phyloP scores from a whole-genome alignment of 2,797 vertebrate species.

The Rhinichthys osculus region DNA sequence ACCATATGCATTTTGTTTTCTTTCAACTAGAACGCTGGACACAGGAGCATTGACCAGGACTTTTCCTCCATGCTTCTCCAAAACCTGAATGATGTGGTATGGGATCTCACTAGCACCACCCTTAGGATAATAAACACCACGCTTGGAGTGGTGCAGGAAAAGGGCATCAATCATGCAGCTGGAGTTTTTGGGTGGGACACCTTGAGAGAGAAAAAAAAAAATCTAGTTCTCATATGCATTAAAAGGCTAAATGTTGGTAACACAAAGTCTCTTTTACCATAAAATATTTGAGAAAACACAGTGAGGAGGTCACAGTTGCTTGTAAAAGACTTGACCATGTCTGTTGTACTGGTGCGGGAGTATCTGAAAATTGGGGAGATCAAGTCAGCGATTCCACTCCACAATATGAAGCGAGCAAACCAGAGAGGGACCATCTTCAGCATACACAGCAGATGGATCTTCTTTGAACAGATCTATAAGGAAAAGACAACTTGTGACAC shows the following conservation, averaged over 20 bases:
- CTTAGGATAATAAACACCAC: slow-evolving; percentile 42
- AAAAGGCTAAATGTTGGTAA: not conserved
- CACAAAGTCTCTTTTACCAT: rapidly evolving
- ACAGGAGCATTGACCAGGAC: slow-evolving; percentile 40
- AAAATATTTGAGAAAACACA: slow-evolving; percentile 1
- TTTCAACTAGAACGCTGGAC: slow-evolving; percentile 8
- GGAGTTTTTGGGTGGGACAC: slow-evolving; percentile 25
- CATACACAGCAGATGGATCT: slow-evolving; percentile 41
- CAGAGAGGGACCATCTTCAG: slow-evolving; percentile 22
- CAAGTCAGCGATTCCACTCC: slow-evolving; percentile 37
- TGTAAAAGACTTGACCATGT: slow-evolving; percentile 4
- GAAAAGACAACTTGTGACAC: not conserved
- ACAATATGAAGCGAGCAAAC: slow-evolving; percentile 25
- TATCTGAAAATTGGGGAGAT: slow-evolving; percentile 45
- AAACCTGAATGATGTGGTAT: slow-evolving; percentile 34
- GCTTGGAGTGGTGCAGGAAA: slow-evolving; percentile 42
- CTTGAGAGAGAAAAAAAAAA: not conserved
- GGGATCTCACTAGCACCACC: slow-evolving; percentile 41
- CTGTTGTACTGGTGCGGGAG: slow-evolving; percentile 16
- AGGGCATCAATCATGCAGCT: slow-evolving; percentile 41
- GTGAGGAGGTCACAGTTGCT: slow-evolving; percentile 37
- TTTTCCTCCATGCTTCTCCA: slow-evolving; percentile 38
- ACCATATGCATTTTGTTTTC: slow-evolving; percentile 24
- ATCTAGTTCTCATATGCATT: rapidly evolving
- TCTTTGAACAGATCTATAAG: slow-evolving; percentile 31